Base-by-base conservation (phyloP, 2,113 vertebrate species). In the Notechis scutatus region DNA sequence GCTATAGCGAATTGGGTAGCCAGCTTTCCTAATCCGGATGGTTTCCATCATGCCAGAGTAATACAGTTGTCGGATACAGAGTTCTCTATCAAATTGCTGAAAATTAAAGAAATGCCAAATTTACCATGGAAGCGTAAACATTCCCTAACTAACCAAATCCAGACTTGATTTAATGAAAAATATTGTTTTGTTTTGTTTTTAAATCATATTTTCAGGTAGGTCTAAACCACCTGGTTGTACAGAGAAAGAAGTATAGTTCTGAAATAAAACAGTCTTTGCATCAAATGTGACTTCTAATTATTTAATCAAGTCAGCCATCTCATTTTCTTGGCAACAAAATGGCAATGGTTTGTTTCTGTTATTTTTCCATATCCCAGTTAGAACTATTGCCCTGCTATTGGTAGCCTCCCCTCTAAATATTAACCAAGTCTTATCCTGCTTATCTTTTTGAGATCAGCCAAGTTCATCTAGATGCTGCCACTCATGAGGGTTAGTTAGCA, bases 1-100 rank as follows among this genome's bases (percentile, higher is more conserved):
- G 0, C 96, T 98, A 97, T 99, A 99, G 52, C 99, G 98, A 10
- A 99, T 95, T 0, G 99, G 99, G 95, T 98, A 99, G 6, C 99
- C 99, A 0, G 98, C 96, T 94, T 98, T 99, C 89, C 99, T 97
- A 97, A 99, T 99, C 74, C 93, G 97, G 93, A 99, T 99, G 0
- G 99, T 99, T 97, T 99, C 99, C 98, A 99, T 98, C 99, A 99
- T 99, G 42, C 99, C 99, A 0, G 99, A 99, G 94, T 99, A 99
- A 1, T 98, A 98, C 90, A 99, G 98, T 96, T 99, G 99, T 52
- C 97, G 98, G n/a, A 99, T 95, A 92, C 99, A 99, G 85, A 99
- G 98, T 3, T 98, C 98, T 85, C 99, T 97, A 96, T 99, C 98
- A 7, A 99, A 99, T 91, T 99, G 95, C 99, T 99, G 96, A 2